phyloP scores from a whole-genome alignment of 2,113 vertebrate genomes.

The Chitala chitala region DNA sequence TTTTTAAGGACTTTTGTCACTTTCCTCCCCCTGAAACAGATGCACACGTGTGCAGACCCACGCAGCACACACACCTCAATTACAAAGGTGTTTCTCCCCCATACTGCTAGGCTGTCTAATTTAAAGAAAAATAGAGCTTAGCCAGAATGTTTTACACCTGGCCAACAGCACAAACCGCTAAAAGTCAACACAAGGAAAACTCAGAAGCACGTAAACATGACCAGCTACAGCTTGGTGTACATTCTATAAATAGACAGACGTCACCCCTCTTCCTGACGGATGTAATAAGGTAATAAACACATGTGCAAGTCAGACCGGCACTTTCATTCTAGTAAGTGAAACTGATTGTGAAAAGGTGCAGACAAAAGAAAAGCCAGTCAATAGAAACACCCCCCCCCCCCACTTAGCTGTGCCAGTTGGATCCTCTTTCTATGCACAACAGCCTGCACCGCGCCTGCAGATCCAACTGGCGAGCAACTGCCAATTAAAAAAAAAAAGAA shows the following conservation, averaged over 20 bases:
- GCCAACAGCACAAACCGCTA: not conserved
- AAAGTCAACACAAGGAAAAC: not conserved
- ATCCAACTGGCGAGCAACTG: not conserved
- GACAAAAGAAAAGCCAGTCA: not conserved
- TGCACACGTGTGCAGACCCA: too few species aligned
- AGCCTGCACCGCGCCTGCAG: not conserved
- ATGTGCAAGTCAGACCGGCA: too few species aligned
- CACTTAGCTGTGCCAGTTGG: not conserved
- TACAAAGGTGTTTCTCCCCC: too few species aligned
- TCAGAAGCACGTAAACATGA: not conserved
- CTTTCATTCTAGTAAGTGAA: too few species aligned
- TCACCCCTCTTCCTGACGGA: not conserved
- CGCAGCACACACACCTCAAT: too few species aligned
- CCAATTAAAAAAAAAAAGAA: not conserved
- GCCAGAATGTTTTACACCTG: not conserved
- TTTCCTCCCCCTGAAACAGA: too few species aligned
- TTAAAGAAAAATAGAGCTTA: not conserved
- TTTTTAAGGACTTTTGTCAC: too few species aligned
- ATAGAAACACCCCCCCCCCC: not conserved
- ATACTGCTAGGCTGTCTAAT: not conserved
- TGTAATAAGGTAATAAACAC: not conserved
- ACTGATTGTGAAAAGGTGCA: too few species aligned
- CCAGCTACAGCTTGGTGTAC: not conserved
- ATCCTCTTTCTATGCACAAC: not conserved
- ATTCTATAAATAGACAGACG: not conserved